Percentiles rank a stretch among this genome's conserved stretches.
phyloP scores from a whole-genome alignment of 2,113 vertebrate species.

The Polyodon spathula region DNA sequence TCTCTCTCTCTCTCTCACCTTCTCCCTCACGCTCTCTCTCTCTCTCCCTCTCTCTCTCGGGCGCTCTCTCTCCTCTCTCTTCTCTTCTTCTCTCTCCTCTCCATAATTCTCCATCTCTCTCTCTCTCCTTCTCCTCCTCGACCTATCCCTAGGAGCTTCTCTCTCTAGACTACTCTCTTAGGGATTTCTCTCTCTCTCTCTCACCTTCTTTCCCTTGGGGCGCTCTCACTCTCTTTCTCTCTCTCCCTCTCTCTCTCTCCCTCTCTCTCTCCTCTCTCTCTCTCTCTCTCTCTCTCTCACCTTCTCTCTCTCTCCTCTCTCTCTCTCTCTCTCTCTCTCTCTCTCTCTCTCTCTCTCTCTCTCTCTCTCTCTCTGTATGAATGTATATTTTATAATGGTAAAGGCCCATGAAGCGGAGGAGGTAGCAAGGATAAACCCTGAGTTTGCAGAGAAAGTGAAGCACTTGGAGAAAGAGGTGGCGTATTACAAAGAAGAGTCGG shows the following conservation, averaged over 20 bases:
- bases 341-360: background rate
- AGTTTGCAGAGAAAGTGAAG: constrained; percentile 77
- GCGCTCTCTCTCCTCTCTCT: constrained; percentile 22
- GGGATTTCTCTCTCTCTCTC: too few relatives aligned
- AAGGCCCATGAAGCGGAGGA: constrained; percentile 81
- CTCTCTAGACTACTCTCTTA: too few relatives aligned
- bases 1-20: background rate
- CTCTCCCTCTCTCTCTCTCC: too few relatives aligned
- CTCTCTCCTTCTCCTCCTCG: too few relatives aligned
- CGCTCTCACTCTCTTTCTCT: too few relatives aligned
- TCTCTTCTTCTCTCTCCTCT: too few relatives aligned
- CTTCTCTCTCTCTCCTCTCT: constrained; percentile 8
- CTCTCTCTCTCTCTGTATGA: background rate
- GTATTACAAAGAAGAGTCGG: constrained; percentile 80
- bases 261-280: too few relatives aligned
- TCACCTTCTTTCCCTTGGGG: too few relatives aligned
- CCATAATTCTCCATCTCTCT: background rate
- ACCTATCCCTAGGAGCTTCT: too few relatives aligned
- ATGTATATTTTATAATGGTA: constrained; percentile 37
- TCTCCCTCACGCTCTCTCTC: too few relatives aligned
- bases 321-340: constrained; percentile 26
- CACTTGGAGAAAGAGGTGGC: constrained; percentile 85
- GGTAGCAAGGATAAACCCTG: constrained; percentile 67
- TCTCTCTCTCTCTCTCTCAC: too few relatives aligned
- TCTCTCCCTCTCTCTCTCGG: constrained; percentile 16